A percentile compares a stretch with the other conserved stretches of the same genome.
phyloP scores from a whole-genome alignment of 2,888 invertebrate genomes.

The Ochlodes sylvanus region DNA sequence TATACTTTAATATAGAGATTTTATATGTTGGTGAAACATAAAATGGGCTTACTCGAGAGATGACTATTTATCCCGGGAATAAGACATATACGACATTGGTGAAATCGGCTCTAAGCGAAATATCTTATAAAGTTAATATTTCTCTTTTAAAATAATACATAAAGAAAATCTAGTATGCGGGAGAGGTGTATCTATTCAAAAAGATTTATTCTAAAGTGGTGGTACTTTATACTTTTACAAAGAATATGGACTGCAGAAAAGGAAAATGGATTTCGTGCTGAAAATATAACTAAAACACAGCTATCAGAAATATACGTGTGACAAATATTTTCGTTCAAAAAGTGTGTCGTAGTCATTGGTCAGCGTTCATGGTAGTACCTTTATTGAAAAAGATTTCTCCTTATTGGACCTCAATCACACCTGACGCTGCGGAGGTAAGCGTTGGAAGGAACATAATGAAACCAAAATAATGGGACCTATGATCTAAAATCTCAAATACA shows the following conservation, averaged over 20 bases:
- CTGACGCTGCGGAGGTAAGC: conserved; percentile 9
- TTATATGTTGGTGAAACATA: too few species aligned
- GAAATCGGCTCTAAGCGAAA: too few species aligned
- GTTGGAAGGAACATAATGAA: neutral
- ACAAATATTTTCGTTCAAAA: conserved; percentile 20
- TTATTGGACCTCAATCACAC: conserved; percentile 24
- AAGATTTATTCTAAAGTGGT: conserved; percentile 37
- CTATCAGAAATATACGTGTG: conserved; percentile 12
- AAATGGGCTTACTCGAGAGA: too few species aligned
- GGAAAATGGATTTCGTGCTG: conserved; percentile 35
- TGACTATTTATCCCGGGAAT: too few species aligned
- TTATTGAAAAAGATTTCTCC: conserved; percentile 27
- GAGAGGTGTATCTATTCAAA: conserved; percentile 33
- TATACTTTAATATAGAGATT: too few species aligned
- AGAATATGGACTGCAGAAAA: conserved; percentile 31
- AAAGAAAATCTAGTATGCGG: conserved; percentile 30
- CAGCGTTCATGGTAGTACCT: conserved; percentile 17
- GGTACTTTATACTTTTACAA: conserved; percentile 33
- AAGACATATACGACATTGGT: too few species aligned
- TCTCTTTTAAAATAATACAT: conserved; percentile 20
- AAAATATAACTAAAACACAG: conserved; percentile 25
- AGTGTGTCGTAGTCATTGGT: conserved; percentile 10
- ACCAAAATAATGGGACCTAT: neutral
- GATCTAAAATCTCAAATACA: neutral
- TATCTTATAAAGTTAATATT: conserved; percentile 16